Base-by-base conservation (phyloP, 2,888 invertebrate genomes). In the Stegophylla sp. region DNA sequence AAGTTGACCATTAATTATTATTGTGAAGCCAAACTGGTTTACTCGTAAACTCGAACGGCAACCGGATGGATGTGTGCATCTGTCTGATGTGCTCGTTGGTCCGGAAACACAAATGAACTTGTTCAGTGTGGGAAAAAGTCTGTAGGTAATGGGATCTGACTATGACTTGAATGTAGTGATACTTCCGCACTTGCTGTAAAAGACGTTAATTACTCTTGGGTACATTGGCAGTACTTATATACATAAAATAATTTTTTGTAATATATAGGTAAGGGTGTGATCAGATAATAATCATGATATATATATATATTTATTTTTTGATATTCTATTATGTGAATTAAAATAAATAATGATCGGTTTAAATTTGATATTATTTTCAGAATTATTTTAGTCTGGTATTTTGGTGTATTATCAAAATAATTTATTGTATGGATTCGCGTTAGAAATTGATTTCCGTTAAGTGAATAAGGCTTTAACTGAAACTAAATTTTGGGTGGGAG, bases 61-160 rank as follows among this genome's bases (percentile, higher is more conserved):
- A 59, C 77, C 45, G 61, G 34, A 71, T n/a, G 77, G 67, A 28
- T 41, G 41, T 64, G 75, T 64, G 51, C 51, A 61, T 79, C 75
- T 53, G 64, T 64, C 23, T 64, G 34, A n/a, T 48, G 28, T 79
- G 69, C n/a, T 71, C 79, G 51, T 61, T 41, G 61, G 51, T 71
- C 79, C 79, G 69, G 79, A 79, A 79, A 79, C 71, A 79, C 69
- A 79, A 79, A 79, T 71, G 71, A 79, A 79, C 71, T 69, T 79
- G 77, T 77, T 77, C 28, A 26, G 34, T 71, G 79, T 79, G 79
- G 69, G 79, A 79, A 79, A 64, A 69, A 61, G 41, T 53, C 48
- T 63, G 45, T 71, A 45, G 34, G 71, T 79, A 71, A 79, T 77
- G 5, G 28, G 45, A 79, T 79, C 71, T 48, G 26, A 59, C 45